Percentiles rank a stretch among this genome's conserved stretches.
Conservation (phyloP, 2,113 vertebrate species). For the Aegotheles bennettii region DNA sequence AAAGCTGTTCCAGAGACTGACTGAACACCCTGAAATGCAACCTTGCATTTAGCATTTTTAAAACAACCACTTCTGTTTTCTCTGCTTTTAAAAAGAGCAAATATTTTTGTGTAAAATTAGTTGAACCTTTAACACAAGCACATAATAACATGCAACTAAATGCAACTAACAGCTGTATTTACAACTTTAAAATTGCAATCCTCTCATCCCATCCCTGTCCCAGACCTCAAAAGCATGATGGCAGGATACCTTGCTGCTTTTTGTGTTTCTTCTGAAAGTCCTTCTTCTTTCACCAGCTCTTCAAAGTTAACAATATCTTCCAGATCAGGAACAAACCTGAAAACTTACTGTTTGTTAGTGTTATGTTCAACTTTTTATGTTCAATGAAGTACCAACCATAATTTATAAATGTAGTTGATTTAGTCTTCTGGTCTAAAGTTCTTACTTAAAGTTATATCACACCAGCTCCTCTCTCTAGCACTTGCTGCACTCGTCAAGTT, state of each 20-base stretch:
- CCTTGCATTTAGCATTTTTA: background rate
- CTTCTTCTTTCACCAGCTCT: slow-evolving; percentile 96
- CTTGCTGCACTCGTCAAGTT: background rate
- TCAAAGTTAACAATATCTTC: slow-evolving; percentile 99
- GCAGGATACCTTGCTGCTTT: slow-evolving; percentile 85
- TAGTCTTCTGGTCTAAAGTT: background rate
- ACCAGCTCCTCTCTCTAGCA: background rate
- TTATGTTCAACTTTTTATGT: background rate
- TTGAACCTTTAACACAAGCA: background rate
- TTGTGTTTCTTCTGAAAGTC: slow-evolving; percentile 90
- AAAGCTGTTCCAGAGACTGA: background rate
- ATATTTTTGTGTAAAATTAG: background rate
- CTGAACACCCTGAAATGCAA: background rate
- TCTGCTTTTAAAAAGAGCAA: background rate
- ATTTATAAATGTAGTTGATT: background rate
- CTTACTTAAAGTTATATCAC: background rate
- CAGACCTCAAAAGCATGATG: background rate
- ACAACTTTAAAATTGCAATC: background rate
- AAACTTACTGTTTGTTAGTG: slow-evolving; percentile 20
- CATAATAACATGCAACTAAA: background rate
- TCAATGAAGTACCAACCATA: background rate
- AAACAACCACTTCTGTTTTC: background rate
- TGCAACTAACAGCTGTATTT: background rate
- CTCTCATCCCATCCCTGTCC: background rate
- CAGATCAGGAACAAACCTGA: slow-evolving; percentile 95